A percentile compares a stretch with the other conserved stretches of the same genome.
phyloP scores from a whole-genome alignment of 2,888 invertebrate genomes.

The Morpho achilles region DNA sequence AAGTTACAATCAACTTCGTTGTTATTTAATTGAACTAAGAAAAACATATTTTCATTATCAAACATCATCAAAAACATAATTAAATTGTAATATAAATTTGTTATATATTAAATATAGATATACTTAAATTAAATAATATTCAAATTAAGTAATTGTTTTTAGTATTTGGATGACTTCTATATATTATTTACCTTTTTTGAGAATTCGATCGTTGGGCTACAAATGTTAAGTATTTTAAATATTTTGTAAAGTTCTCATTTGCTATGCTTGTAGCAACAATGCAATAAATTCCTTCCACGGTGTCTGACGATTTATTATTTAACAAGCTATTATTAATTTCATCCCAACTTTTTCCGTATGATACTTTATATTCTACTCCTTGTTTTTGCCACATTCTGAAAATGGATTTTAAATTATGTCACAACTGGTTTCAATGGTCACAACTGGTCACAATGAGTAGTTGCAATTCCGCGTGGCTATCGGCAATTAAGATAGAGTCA shows the following conservation, averaged over 20 bases:
- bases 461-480: too few relatives aligned
- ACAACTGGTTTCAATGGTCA: too few relatives aligned
- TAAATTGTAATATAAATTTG: background rate
- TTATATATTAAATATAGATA: too few relatives aligned
- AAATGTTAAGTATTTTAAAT: background rate
- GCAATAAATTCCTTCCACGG: conserved; percentile 12
- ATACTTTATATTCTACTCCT: conserved; percentile 9
- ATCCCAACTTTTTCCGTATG: conserved; percentile 5
- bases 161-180: too few relatives aligned
- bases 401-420: background rate
- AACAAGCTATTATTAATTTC: background rate
- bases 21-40: too few relatives aligned
- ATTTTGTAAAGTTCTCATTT: background rate
- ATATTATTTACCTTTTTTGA: background rate
- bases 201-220: background rate
- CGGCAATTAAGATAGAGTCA: too few relatives aligned
- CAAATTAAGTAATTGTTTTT: too few relatives aligned
- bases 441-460: too few relatives aligned
- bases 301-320: background rate
- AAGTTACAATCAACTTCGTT: too few relatives aligned
- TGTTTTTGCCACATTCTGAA: conserved; percentile 14
- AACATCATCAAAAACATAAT: background rate
- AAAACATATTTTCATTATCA: too few relatives aligned
- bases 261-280: background rate
- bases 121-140: too few relatives aligned